Base-by-base conservation (phyloP, 2,113 vertebrate genomes). In the Paralichthys olivaceus region DNA sequence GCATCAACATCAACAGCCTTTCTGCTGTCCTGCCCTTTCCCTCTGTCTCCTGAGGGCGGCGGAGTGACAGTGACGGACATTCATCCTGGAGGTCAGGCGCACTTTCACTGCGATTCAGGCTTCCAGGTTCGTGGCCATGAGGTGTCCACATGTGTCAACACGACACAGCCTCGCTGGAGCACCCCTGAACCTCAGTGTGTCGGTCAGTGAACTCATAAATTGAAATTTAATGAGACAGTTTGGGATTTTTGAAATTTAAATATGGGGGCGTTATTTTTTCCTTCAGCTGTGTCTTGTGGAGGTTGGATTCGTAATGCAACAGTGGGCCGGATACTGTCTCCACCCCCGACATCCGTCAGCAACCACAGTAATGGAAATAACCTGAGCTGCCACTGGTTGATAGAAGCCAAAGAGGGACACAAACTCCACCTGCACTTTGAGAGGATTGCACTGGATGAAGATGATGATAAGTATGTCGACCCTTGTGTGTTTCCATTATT, bases 361-460 rank as follows among this genome's bases (percentile, higher is more conserved):
- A 96, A 96, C 80, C 95, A 94, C 29, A 96, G 95, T 43, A 95
- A 91, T 78, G 96, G 95, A 22, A 95, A 95, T 77, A 98, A 98
- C 85, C 92, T 97, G 68, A 98, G 95, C 84, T 98, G 96, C 84
- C 95, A 96, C n/a, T 98, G 96, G 96, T 90, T 97, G 72, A 94
- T 98, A 22, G 96, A 98, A 90, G 95, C 96, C 51, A 95, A 94
- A 7, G 95, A 96, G 73, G 96, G 96, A 26, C 96, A 96, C 81
- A 91, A 95, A 62, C 93, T 98, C 28, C 96, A 97, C 74, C 93
- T 98, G 20, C 96, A 98, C 90, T 97, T 98, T 57, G 96, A 98
- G 90, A 95, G 96, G 82, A 95, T 97, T 61, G 96, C 96, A 0
- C 87, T 97, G 80, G 96, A 97, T 83, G 96, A 98, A 85, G 96